phyloP scores from a whole-genome alignment of 2,888 invertebrate genomes.

The Allygus modestus region DNA sequence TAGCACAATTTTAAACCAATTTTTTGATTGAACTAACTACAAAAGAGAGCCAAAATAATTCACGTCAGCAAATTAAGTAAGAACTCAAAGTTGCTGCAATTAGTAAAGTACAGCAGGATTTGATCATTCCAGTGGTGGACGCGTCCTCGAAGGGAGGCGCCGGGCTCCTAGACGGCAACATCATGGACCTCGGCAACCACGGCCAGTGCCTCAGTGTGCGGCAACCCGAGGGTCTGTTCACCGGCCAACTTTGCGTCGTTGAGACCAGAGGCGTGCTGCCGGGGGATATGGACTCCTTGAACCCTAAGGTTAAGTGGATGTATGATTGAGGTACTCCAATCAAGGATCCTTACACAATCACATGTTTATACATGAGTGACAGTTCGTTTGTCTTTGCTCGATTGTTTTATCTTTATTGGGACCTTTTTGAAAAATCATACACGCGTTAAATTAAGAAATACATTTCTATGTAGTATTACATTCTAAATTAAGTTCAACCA shows the following conservation, averaged over 20 bases:
- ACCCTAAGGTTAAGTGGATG: conserved; percentile 7
- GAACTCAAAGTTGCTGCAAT: too few relatives aligned
- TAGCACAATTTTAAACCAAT: too few relatives aligned
- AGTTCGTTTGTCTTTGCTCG: not conserved
- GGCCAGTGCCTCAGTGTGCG: conserved; percentile 20
- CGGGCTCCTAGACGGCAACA: conserved; percentile 28
- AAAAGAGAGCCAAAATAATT: too few relatives aligned
- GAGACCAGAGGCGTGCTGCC: conserved; percentile 23
- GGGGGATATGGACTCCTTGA: conserved; percentile 20
- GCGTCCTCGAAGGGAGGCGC: conserved; percentile 19
- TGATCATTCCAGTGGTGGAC: conserved; percentile 16
- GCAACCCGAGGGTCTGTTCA: not conserved
- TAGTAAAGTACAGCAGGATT: too few relatives aligned
- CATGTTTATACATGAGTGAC: not conserved
- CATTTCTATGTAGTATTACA: too few relatives aligned
- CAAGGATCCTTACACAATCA: too few relatives aligned
- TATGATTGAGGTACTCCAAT: too few relatives aligned
- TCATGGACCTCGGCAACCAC: conserved; percentile 37
- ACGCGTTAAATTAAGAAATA: too few relatives aligned
- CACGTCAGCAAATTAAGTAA: too few relatives aligned
- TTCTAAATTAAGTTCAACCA: too few relatives aligned
- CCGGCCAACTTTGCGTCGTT: not conserved
- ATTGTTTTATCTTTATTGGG: not conserved
- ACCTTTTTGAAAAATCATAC: too few relatives aligned
- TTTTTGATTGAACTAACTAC: too few relatives aligned